These are phyloP conservation scores for Cryptoleucopteryx plumbea DNA, from an alignment of 2,113 vertebrate genomes.

Conservation along the genomic window DNA sequence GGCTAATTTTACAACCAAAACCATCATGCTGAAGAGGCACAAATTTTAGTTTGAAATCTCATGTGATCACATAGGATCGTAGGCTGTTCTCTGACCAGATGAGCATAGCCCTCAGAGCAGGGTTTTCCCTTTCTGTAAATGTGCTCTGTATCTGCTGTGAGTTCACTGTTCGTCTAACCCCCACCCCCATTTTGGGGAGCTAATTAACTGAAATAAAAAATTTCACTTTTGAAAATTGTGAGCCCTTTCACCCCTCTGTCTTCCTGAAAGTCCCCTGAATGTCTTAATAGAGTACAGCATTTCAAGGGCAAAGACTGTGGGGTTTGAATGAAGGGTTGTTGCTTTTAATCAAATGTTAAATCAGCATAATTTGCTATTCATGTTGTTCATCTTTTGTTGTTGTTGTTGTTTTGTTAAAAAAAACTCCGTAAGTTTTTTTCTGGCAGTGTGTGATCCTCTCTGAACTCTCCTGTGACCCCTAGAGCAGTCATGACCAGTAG, in stretches of 20 bases:
- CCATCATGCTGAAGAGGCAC: neutral
- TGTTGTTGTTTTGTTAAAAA: neutral
- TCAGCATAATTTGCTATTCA: neutral
- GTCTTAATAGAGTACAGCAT: neutral
- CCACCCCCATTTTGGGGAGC: fast-evolving
- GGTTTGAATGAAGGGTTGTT: neutral
- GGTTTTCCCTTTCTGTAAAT: neutral
- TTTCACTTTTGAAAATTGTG: neutral
- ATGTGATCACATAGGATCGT: neutral
- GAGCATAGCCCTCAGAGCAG: neutral
- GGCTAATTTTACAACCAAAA: neutral
- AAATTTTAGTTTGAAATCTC: neutral
- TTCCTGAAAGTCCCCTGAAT: neutral
- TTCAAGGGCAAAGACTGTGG: neutral
- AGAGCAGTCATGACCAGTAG: neutral
- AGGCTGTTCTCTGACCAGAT: neutral
- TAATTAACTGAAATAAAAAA: neutral
- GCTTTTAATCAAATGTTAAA: neutral
- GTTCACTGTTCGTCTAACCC: neutral
- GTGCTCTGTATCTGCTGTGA: neutral
- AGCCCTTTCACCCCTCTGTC: neutral
- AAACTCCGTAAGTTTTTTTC: neutral
- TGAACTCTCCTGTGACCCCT: neutral
- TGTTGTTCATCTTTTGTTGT: neutral
- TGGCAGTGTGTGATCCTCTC: neutral